Percentiles rank a stretch among this genome's conserved stretches.
These are phyloP conservation scores for Gisinianus flammeolus DNA, from an alignment of 2,888 invertebrate species.

Conservation along the genomic window DNA sequence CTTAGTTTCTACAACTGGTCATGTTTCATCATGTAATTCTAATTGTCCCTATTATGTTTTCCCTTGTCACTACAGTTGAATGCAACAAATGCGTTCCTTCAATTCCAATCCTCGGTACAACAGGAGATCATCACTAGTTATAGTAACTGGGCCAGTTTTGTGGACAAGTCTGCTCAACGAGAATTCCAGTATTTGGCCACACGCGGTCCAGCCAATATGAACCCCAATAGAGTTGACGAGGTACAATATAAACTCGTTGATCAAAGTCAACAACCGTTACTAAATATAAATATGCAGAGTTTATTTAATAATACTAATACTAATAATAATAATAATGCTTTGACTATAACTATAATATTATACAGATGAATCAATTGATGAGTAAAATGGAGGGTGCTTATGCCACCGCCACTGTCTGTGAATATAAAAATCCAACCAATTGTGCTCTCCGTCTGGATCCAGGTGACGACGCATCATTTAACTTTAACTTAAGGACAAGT, in stretches of 20 bases:
- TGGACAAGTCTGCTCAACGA: slow-evolving; percentile 43
- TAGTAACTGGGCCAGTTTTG: slow-evolving; percentile 17
- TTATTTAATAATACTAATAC: no score
- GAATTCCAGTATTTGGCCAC: slow-evolving; percentile 54
- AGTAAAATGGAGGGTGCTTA: slow-evolving; percentile 61
- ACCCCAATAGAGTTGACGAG: slow-evolving; percentile 41
- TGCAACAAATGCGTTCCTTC: slow-evolving; percentile 11
- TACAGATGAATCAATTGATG: slow-evolving; percentile 55
- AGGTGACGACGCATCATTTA: no score
- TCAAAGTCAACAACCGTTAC: no score
- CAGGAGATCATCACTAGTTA: slow-evolving; percentile 27
- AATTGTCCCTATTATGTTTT: no score
- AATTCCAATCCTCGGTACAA: slow-evolving; percentile 37
- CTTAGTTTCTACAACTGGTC: no score
- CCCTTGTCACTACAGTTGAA: not conserved
- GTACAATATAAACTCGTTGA: no score
- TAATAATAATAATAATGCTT: no score
- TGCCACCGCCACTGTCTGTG: slow-evolving; percentile 60
- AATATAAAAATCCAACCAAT: slow-evolving; percentile 44
- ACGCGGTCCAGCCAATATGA: slow-evolving; percentile 54
- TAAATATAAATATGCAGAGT: no score
- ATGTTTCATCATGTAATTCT: not conserved
- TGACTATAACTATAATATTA: not conserved
- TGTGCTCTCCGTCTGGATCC: slow-evolving; percentile 60
- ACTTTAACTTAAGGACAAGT: not conserved